Evolutionary conservation across 2,113 vertebrate species (phyloP).

Genomic region (Leucoraja erinaceus): DNA sequence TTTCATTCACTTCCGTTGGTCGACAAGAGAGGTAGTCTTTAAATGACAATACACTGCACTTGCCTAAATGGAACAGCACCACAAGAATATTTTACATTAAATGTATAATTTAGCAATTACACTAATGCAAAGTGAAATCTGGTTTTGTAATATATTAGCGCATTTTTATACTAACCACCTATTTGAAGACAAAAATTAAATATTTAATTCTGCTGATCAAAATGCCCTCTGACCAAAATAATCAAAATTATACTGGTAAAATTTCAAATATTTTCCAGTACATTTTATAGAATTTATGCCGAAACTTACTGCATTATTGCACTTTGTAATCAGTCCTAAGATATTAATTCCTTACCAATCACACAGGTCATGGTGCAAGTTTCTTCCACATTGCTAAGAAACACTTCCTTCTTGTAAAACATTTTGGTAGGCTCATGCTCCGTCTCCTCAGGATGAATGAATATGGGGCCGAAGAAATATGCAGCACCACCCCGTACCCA

Average conservation of each 20-base stretch:
- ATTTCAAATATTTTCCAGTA: background rate
- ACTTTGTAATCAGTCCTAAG: background rate
- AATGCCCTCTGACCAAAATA: background rate
- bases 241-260: background rate
- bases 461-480: conserved; percentile 95
- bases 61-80: conserved; percentile 62
- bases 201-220: background rate
- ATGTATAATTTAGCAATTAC: background rate
- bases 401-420: conserved; percentile 99
- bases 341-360: conserved; percentile 66
- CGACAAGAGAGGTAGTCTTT: conserved; percentile 96
- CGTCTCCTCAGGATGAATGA: conserved; percentile 95
- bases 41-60: conserved; percentile 87
- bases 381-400: conserved; percentile 94
- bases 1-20: conserved; percentile 89
- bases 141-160: background rate
- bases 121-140: background rate
- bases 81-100: background rate
- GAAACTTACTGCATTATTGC: background rate
- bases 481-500: conserved; percentile 94
- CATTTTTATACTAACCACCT: background rate
- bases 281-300: background rate
- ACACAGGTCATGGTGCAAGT: conserved; percentile 93
- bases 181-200: background rate
- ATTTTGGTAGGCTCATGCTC: conserved; percentile 98